These are phyloP conservation scores for Lemur catta DNA, from an alignment of 2,797 vertebrate genomes.

Conservation along the genomic window DNA sequence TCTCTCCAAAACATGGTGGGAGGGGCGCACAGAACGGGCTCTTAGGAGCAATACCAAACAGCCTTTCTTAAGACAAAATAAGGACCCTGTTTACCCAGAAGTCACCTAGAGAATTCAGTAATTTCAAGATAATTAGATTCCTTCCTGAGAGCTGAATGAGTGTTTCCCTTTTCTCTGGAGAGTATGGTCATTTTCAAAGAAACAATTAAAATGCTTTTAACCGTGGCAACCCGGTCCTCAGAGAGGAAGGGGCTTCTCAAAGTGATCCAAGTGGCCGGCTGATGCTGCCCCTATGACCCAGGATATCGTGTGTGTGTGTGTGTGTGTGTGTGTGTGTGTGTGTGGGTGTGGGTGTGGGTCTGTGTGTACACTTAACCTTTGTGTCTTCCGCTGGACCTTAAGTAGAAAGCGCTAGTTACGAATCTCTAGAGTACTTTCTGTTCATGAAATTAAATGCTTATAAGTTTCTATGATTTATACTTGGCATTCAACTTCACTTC, in stretches of 20 bases:
- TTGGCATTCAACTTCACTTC: background rate
- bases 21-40: background rate
- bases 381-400: background rate
- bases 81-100: background rate
- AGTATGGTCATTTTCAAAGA: conserved; percentile 48
- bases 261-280: background rate
- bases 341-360: background rate
- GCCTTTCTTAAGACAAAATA: conserved; percentile 22
- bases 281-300: background rate
- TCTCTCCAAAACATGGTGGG: background rate
- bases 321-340: background rate
- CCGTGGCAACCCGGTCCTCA: background rate
- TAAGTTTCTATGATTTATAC: conserved; percentile 14
- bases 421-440: background rate
- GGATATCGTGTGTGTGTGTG: background rate
- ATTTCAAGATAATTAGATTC: conserved; percentile 60
- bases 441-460: conserved; percentile 24
- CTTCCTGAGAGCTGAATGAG: conserved; percentile 2
- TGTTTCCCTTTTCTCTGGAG: conserved; percentile 38
- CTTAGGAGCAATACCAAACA: background rate
- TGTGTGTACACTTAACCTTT: background rate
- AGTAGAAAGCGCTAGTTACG: background rate
- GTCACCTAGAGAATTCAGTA: conserved; percentile 41
- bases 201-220: conserved; percentile 49
- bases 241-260: background rate